phyloP scores from a whole-genome alignment of 2,888 invertebrate species.

The Philaethria dido region DNA sequence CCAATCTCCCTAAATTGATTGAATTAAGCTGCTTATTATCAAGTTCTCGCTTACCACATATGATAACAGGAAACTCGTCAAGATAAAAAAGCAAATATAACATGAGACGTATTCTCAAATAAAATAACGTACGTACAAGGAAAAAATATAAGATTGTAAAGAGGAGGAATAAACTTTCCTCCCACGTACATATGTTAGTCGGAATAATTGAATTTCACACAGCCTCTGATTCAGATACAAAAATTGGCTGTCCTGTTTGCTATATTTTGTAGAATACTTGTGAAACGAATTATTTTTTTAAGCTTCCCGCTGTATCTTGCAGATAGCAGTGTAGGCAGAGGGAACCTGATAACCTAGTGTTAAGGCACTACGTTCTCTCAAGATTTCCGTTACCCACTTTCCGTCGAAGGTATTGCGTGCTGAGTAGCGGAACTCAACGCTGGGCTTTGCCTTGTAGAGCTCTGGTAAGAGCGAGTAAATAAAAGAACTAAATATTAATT shows the following conservation, averaged over 20 bases:
- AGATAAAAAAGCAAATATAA: slow-evolving; percentile 47
- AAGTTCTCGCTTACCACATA: not conserved
- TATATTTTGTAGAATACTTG: slow-evolving; percentile 1
- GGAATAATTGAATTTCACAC: slow-evolving; percentile 52
- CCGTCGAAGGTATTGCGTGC: too few species aligned
- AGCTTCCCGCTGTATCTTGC: too few species aligned
- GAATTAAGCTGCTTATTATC: not conserved
- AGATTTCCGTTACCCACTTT: too few species aligned
- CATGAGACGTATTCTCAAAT: not conserved
- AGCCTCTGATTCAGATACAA: slow-evolving; percentile 34
- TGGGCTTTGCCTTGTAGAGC: too few species aligned
- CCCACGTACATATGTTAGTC: slow-evolving; percentile 43
- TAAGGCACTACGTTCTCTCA: too few species aligned
- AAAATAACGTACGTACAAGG: not conserved
- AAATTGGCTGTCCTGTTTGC: slow-evolving; percentile 27
- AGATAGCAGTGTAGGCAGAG: too few species aligned
- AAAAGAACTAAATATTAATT: too few species aligned
- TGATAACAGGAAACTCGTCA: not conserved
- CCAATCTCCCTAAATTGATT: not conserved
- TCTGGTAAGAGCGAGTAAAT: too few species aligned
- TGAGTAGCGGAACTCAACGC: too few species aligned
- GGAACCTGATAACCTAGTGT: too few species aligned
- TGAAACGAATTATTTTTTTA: not conserved
- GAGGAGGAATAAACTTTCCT: slow-evolving; percentile 47
- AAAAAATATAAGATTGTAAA: slow-evolving; percentile 42